Evolutionary conservation across 1,140 invertebrate species (phyloP).

Genomic region (Platorchestia sp.): DNA sequence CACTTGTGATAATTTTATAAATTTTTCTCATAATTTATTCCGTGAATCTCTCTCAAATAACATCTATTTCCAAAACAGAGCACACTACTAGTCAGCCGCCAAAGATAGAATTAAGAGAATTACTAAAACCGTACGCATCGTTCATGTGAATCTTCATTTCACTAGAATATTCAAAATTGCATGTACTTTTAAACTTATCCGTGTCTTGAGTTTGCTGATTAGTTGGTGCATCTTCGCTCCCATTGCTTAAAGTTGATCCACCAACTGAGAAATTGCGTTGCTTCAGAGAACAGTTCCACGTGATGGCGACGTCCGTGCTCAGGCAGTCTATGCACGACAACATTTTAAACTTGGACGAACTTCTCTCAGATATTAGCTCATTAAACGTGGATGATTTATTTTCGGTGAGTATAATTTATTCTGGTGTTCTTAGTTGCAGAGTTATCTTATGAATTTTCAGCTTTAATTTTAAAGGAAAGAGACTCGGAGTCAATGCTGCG

Average conservation of each 20-base stretch:
- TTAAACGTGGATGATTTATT: constrained; percentile 12
- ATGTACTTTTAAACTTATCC: neutral
- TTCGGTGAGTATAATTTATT: neutral
- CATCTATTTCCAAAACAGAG: neutral
- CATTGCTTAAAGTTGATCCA: neutral
- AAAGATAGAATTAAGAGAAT: neutral
- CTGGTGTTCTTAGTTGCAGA: neutral
- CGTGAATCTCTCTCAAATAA: neutral
- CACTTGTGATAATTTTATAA: neutral
- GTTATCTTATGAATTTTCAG: neutral
- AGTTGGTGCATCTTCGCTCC: neutral
- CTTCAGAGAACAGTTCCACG: neutral
- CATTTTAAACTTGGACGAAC: constrained; percentile 3
- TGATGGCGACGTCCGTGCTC: neutral
- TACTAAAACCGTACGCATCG: neutral
- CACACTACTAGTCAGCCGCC: neutral
- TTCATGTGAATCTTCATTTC: neutral
- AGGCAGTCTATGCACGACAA: neutral
- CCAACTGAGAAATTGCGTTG: neutral
- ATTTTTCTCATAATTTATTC: neutral
- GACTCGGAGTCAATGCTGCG: neutral
- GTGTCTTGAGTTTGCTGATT: neutral
- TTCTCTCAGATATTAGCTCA: neutral
- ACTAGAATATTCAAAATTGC: neutral
- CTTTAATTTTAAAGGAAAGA: neutral